Base-by-base conservation (phyloP, 1,140 invertebrate species). In the Tetragonula clypearis region DNA sequence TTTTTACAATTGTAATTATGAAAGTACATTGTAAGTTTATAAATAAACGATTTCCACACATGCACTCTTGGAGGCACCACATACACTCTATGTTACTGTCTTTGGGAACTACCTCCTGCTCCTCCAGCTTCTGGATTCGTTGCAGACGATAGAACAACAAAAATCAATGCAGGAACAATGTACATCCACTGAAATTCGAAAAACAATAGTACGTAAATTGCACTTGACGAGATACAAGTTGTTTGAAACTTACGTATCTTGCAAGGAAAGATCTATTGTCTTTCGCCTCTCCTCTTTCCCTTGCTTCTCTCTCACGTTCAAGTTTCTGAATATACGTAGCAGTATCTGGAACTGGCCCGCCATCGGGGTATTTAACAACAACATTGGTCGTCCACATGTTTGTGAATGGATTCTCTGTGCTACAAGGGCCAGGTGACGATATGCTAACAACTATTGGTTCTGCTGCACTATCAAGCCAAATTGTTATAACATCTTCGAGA, bases 251-350 rank as follows among this genome's bases (percentile, higher is more conserved):
- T 97, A 99, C 98, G 96, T 99, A 99, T 99, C 99, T 99, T 1
- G 98, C 98, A 91, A 99, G 96, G 94, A 99, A 99, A 74, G 98
- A 98, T 92, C 98, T 96, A 93, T 99, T 99, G 93, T 99, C 98
- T 94, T 98, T 98, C 76, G 97, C 96, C 91, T 99, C 98, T 55
- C 98, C 98, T 88, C 98, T 97, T 92, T 98, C 97, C 90, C 98
- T 97, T 15, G 98, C 98, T 94, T 98, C 97, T 90, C 97, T 96
- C 95, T 99, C 98, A 83, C 97, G 95, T 94, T 99, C 98, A 60
- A 99, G 91, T 93, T 99, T 99, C 91, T 99, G 97, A 90, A 99
- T 98, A 91, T 98, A 99, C 23, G 97, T 97, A 62, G 98, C 97
- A 15, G 98, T 99, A 90, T 99, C 98, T 76, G 99, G 98, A 58